Conservation (phyloP, 2,113 vertebrate species). For the Hemicordylus capensis region DNA sequence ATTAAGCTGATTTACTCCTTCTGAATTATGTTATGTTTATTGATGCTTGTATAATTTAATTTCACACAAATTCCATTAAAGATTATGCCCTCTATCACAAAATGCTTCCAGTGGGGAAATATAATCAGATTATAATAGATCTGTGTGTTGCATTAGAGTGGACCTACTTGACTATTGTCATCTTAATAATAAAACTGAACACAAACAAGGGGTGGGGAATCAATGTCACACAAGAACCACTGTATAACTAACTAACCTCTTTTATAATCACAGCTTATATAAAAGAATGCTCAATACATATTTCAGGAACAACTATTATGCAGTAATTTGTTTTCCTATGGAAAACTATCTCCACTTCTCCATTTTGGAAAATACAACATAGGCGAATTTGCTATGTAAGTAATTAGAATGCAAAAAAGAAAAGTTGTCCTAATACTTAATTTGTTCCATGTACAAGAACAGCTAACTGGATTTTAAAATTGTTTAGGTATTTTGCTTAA, state of each 20-base stretch:
- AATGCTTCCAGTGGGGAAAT: conserved; percentile 87
- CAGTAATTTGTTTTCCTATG: conserved; percentile 45
- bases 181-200: conserved; percentile 84
- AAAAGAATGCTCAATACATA: conserved; percentile 51
- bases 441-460: conserved; percentile 24
- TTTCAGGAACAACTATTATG: conserved; percentile 51
- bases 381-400: conserved; percentile 32
- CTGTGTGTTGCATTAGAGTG: conserved; percentile 85
- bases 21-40: conserved; percentile 91
- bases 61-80: conserved; percentile 93
- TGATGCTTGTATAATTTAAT: conserved; percentile 91
- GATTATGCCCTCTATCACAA: conserved; percentile 88
- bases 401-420: conserved; percentile 3
- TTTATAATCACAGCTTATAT: conserved; percentile 71
- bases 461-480: conserved; percentile 4
- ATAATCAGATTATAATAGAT: conserved; percentile 92
- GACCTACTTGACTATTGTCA: conserved; percentile 80
- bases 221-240: conserved; percentile 76
- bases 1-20: conserved; percentile 89
- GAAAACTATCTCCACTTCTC: conserved; percentile 22
- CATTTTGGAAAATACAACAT: conserved; percentile 41
- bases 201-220: conserved; percentile 83
- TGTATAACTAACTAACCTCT: conserved; percentile 78
- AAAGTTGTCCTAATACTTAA: background rate
- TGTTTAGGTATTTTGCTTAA: background rate